These are phyloP conservation scores for Abramis brama DNA, from an alignment of 2,113 vertebrate species.

Conservation along the genomic window DNA sequence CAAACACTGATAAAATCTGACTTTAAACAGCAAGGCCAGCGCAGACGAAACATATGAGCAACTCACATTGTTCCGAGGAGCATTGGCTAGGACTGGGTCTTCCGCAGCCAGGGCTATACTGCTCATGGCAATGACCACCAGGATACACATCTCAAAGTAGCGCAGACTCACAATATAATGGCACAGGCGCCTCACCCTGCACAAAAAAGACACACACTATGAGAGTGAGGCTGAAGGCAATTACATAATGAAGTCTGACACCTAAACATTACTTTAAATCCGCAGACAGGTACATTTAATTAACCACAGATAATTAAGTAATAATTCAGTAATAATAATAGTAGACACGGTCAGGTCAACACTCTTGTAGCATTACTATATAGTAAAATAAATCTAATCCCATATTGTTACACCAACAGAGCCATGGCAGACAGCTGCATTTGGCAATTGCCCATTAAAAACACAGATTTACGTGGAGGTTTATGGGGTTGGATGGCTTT, in stretches of 20 bases:
- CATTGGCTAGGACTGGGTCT: slow-evolving; percentile 90
- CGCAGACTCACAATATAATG: slow-evolving; percentile 93
- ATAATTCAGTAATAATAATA: not conserved
- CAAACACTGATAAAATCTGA: not conserved
- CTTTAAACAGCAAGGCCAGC: not conserved
- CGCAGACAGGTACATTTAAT: not conserved
- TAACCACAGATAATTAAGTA: not conserved
- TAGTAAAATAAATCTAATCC: not conserved
- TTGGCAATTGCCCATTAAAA: not conserved
- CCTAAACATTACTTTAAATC: not conserved
- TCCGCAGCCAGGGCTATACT: slow-evolving; percentile 95
- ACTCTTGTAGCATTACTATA: not conserved
- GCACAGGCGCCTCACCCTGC: slow-evolving; percentile 89
- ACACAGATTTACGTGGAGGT: not conserved
- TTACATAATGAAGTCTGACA: not conserved
- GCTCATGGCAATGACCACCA: slow-evolving; percentile 93
- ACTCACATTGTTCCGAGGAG: slow-evolving; percentile 89
- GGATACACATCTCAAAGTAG: slow-evolving; percentile 97
- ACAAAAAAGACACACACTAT: slow-evolving; percentile 5
- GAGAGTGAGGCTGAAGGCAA: not conserved
- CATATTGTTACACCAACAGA: not conserved
- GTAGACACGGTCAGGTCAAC: not conserved
- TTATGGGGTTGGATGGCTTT: not conserved
- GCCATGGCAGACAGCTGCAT: not conserved
- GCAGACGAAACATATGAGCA: not conserved